These are phyloP conservation scores for Scaptomyza caliginosa DNA, from an alignment of 2,888 invertebrate species.

Conservation along the genomic window DNA sequence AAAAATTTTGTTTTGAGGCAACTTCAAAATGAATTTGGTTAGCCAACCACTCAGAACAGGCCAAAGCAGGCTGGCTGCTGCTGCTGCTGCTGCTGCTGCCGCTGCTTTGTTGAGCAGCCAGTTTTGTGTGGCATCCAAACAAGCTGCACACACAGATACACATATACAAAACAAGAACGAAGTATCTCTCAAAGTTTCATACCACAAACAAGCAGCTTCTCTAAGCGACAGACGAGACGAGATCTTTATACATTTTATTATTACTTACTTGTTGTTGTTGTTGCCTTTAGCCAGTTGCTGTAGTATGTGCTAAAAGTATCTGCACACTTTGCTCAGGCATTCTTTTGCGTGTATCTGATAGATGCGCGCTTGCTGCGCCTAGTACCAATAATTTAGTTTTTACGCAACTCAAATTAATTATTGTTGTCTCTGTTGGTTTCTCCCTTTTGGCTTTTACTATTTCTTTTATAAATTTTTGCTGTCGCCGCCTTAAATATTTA, in stretches of 20 bases:
- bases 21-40: conserved; percentile 76
- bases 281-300: conserved; percentile 9
- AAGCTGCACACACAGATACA: conserved; percentile 46
- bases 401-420: conserved; percentile 15
- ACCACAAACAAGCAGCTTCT: conserved; percentile 22
- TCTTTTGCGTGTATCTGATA: conserved; percentile 16
- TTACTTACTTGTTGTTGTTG: conserved; percentile 27
- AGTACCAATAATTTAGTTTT: conserved; percentile 27
- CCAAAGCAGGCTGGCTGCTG: conserved; percentile 9
- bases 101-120: conserved; percentile 28
- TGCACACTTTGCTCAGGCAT: conserved; percentile 32
- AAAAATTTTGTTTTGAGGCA: conserved; percentile 68
- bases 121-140: conserved; percentile 50
- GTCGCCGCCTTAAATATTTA: conserved; percentile 23
- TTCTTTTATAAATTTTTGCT: conserved; percentile 11
- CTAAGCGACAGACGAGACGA: conserved; percentile 29
- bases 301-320: conserved; percentile 52
- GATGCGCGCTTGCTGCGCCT: conserved; percentile 21
- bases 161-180: conserved; percentile 25
- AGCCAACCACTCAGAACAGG: conserved; percentile 39
- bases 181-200: conserved; percentile 14
- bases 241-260: conserved; percentile 53
- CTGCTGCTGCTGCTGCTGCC: no score
- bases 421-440: conserved; percentile 5
- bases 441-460: not conserved